A percentile compares a stretch with the other conserved stretches of the same genome.
Conservation (phyloP, 2,888 invertebrate genomes). For the Sarcophaga subvicina region DNA sequence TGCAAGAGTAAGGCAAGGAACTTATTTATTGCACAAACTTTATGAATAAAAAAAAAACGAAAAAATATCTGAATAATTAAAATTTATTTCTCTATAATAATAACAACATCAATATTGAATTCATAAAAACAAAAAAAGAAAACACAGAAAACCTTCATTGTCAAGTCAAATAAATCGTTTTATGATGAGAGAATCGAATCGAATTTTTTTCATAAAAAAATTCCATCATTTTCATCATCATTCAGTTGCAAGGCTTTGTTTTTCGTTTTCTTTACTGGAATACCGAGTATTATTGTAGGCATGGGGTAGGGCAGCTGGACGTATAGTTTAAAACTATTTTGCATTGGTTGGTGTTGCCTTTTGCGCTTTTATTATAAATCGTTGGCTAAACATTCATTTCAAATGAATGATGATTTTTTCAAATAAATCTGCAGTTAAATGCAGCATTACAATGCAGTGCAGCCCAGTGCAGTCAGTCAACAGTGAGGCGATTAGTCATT, state of each 20-base stretch:
- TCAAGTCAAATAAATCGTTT: slow-evolving; percentile 63
- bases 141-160: slow-evolving; percentile 37
- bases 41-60: not conserved
- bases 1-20: not conserved
- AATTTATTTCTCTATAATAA: slow-evolving; percentile 13
- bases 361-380: slow-evolving; percentile 57
- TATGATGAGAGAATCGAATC: not conserved
- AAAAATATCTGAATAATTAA: slow-evolving; percentile 21
- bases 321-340: slow-evolving; percentile 35
- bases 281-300: too few species aligned
- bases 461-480: not conserved
- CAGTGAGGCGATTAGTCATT: not conserved
- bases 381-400: slow-evolving; percentile 67
- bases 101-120: slow-evolving; percentile 3
- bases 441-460: slow-evolving; percentile 2
- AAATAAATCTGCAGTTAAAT: slow-evolving; percentile 22
- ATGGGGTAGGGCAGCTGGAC: not conserved
- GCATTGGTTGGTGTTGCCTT: slow-evolving; percentile 5
- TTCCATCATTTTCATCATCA: not conserved
- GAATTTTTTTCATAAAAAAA: not conserved
- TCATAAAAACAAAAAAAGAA: not conserved
- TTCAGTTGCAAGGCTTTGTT: not conserved
- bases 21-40: slow-evolving; percentile 34
- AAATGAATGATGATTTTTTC: slow-evolving; percentile 51
- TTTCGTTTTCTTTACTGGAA: not conserved